Conservation (phyloP, 30 jellyfish, hydroid and myxozoan genomes). For the Haliclystus octoradiatus region DNA sequence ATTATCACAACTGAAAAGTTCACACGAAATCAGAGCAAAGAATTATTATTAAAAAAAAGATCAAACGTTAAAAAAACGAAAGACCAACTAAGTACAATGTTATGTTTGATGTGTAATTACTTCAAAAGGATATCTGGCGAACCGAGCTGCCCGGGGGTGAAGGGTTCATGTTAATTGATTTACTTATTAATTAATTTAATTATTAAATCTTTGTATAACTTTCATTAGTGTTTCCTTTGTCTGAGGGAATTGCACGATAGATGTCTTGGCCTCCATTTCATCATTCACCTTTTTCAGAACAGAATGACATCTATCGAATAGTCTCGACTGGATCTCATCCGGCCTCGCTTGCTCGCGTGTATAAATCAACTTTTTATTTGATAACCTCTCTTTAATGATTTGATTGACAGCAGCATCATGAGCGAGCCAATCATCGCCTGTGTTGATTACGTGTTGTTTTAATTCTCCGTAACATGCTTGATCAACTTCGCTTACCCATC, state of each 20-base stretch:
- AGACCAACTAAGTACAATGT: conserved; percentile 15
- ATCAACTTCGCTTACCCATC: conserved; percentile 56
- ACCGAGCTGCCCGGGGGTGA: conserved; percentile 77
- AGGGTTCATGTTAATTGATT: no score
- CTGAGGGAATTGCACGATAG: conserved; percentile 36
- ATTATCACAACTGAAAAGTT: not conserved
- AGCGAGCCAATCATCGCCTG: conserved; percentile 72
- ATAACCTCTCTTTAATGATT: conserved; percentile 38
- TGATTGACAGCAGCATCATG: conserved; percentile 16
- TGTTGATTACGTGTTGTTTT: conserved; percentile 10
- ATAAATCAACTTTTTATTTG: conserved; percentile 17
- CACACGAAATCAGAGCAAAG: not conserved
- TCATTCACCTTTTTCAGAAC: conserved; percentile 29
- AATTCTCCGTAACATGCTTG: conserved; percentile 47
- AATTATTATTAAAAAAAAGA: no score
- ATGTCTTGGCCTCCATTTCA: conserved; percentile 60
- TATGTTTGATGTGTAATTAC: conserved; percentile 61
- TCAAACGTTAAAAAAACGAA: not conserved
- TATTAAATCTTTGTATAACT: no score
- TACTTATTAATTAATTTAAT: no score
- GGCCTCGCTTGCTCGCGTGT: conserved; percentile 17
- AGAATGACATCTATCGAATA: conserved; percentile 29
- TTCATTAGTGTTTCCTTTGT: conserved; percentile 46
- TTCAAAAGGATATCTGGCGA: conserved; percentile 53
- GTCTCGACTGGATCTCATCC: conserved; percentile 5